phyloP scores from a whole-genome alignment of 2,113 vertebrate genomes.

The Cichladusa arquata region DNA sequence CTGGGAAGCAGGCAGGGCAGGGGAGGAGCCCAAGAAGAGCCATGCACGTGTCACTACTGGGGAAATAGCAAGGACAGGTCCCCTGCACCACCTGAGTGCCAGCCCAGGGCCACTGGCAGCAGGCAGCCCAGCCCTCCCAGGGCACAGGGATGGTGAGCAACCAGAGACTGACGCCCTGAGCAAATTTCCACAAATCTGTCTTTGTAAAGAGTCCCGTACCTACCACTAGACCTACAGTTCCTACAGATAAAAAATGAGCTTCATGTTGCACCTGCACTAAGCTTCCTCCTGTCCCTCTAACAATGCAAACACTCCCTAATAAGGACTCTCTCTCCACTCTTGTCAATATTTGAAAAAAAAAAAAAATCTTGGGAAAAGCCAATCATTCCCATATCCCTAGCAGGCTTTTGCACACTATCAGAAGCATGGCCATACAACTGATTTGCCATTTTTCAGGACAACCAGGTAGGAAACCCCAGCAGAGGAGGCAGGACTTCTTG shows the following conservation, averaged over 20 bases:
- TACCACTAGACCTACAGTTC: neutral
- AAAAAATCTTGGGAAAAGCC: neutral
- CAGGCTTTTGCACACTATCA: neutral
- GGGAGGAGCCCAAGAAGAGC: neutral
- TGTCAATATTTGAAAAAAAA: neutral
- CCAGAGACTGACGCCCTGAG: neutral
- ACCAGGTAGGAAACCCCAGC: neutral
- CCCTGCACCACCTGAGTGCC: neutral
- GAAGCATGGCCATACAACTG: neutral
- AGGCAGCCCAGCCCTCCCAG: neutral
- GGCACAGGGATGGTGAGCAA: neutral
- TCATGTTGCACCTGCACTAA: accelerated
- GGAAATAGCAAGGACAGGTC: neutral
- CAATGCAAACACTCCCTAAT: neutral
- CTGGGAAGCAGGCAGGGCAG: accelerated
- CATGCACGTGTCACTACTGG: accelerated
- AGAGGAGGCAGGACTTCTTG: neutral
- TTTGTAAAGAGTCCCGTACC: neutral
- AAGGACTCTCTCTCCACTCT: neutral
- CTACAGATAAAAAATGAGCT: neutral
- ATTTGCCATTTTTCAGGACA: neutral
- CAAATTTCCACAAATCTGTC: neutral
- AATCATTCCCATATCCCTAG: neutral
- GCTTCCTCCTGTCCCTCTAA: neutral
- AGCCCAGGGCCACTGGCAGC: neutral